phyloP scores from a whole-genome alignment of 2,113 vertebrate species.

The Rousettus leschenaultii region DNA sequence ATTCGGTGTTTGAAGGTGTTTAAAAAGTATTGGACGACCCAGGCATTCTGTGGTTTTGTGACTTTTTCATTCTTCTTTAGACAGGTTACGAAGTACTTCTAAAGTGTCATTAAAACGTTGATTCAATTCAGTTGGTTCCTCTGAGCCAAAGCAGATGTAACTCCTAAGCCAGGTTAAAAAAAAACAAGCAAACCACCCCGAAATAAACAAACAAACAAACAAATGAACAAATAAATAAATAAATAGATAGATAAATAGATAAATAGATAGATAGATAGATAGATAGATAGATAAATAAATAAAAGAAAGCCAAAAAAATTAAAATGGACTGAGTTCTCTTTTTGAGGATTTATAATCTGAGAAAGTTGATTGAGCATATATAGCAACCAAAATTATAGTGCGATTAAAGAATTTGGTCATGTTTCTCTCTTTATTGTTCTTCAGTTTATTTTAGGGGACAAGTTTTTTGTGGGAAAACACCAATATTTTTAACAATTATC shows the following conservation, averaged over 20 bases:
- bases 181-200: not conserved
- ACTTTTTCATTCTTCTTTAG: conserved; percentile 9
- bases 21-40: conserved; percentile 23
- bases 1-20: conserved; percentile 30
- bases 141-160: conserved; percentile 6
- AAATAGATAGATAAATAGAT: too few species aligned
- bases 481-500: not conserved
- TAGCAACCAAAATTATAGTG: not conserved
- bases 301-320: not conserved
- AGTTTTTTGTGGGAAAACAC: not conserved
- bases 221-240: too few species aligned
- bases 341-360: conserved; percentile 47
- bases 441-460: not conserved
- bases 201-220: too few species aligned
- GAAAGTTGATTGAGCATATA: conserved; percentile 5
- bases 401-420: not conserved
- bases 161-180: not conserved
- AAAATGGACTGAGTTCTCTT: conserved; percentile 16
- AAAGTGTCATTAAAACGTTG: conserved; percentile 31
- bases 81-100: conserved; percentile 29
- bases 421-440: not conserved
- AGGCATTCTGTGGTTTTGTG: conserved; percentile 54
- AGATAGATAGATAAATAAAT: too few species aligned
- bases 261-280: too few species aligned
- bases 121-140: not conserved